Percentiles rank a stretch among this genome's conserved stretches.
Conservation (phyloP, 2,888 invertebrate species). For the Miltochrista miniata region DNA sequence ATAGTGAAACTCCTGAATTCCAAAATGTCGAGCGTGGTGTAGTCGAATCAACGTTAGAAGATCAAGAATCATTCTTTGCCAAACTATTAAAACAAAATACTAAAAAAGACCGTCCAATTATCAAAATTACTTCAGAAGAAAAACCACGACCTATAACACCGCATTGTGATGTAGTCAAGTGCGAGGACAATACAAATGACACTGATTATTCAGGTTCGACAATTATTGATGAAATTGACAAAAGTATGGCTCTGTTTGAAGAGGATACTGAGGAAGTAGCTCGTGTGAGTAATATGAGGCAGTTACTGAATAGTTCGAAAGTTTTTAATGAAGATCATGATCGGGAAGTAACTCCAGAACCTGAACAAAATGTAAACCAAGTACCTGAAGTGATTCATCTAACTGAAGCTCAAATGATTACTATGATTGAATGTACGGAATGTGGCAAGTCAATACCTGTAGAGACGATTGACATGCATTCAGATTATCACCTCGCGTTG, state of each 20-base stretch:
- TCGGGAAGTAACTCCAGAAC: slow-evolving; percentile 19
- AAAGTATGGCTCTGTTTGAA: slow-evolving; percentile 72
- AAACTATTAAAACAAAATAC: slow-evolving; percentile 55
- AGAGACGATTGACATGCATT: slow-evolving; percentile 86
- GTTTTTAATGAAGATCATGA: slow-evolving; percentile 22
- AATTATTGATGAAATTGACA: slow-evolving; percentile 76
- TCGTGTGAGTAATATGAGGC: slow-evolving; percentile 62
- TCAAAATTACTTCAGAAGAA: slow-evolving; percentile 17
- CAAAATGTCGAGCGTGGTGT: slow-evolving; percentile 6
- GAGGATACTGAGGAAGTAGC: slow-evolving; percentile 60
- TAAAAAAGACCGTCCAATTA: slow-evolving; percentile 14
- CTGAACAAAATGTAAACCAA: slow-evolving; percentile 17
- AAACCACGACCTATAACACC: slow-evolving; percentile 48
- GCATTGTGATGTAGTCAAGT: slow-evolving; percentile 50
- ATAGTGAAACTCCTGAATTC: background rate
- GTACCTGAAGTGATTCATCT: slow-evolving; percentile 8
- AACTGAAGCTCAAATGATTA: slow-evolving; percentile 23
- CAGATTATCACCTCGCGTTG: slow-evolving; percentile 89
- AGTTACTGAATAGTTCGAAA: slow-evolving; percentile 55
- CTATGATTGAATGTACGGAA: slow-evolving; percentile 81
- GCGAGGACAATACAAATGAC: slow-evolving; percentile 68
- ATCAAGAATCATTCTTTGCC: slow-evolving; percentile 78
- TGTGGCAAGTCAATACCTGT: slow-evolving; percentile 85
- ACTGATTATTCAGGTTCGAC: slow-evolving; percentile 72
- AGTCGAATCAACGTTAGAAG: slow-evolving; percentile 55